Evolutionary conservation across 1,140 invertebrate species (phyloP), one percentile per base, ranked within the genome.

Genomic region (Brachionus plicatilis): DNA sequence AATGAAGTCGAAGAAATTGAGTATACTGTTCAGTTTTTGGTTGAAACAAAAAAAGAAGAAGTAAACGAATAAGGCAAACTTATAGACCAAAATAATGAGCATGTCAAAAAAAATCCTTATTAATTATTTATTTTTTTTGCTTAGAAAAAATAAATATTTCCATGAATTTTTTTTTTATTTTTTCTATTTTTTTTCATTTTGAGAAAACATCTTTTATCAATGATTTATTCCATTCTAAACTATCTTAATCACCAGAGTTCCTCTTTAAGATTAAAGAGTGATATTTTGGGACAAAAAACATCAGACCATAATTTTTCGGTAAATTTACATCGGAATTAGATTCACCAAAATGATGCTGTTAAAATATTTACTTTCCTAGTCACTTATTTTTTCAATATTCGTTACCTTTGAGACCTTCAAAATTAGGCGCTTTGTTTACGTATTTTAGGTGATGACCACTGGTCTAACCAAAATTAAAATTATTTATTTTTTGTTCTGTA

Each of bases 31-130:
- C 79, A 82, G 65, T 83, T 83, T 70, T 27, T 83, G 3, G 53
- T 83, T 41, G 60, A 83, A 47, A 83, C 82, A 20, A 68, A 83
- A 56, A 68, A 72, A 83, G 82, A 68, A 24, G 82, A 83, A 47
- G 79, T 82, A 11, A 45, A 29, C 53, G 79, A 76, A 47, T 76
- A 76, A 29, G 47, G 4, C 33, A 17, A 17, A 11, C 20, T 17
- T 68, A 33, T 33, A 33, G 5, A 33, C 12, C n/a, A 72, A 47
- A 72, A 37, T 17, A 29, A 72, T 43, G 41, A 41, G 1, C 41
- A 43, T 43, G 68, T 41, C 68, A 17, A 72, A 41, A 41, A 37
- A 41, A 43, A 41, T 72, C 20, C 43, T 12, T 9, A 43, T 8
- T 72, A 43, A 43, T 45, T 72, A 72, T 72, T 72, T 72, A 72